Base-by-base conservation (phyloP, 2,797 vertebrate genomes). In the Propithecus deckenii region DNA sequence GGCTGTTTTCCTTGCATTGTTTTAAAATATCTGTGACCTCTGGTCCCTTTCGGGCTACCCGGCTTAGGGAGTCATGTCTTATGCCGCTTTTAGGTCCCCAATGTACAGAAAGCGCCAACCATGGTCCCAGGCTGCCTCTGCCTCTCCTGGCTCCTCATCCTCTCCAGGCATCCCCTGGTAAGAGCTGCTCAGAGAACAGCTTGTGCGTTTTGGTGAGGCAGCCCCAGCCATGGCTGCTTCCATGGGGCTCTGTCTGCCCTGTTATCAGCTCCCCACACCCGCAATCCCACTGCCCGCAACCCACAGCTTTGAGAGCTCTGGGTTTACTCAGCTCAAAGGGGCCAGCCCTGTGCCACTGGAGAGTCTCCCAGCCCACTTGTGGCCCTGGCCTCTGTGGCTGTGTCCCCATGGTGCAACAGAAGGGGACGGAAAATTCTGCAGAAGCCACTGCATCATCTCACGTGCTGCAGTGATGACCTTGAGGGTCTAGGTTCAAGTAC, bases 1-100 rank as follows among this genome's bases (percentile, higher is more conserved):
- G 98, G 97, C 97, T 95, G 97, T 97, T 97, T 89, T 92, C 97
- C 96, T 93, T 96, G 98, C 98, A 98, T 98, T 98, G 97, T 98
- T 98, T 98, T 97, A 98, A 98, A 97, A 98, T 98, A 98, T 6
- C 76, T 94, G 91, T 71, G 95, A 96, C 97, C 97, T 97, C 98
- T 97, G 97, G 95, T 94, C 98, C 96, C 96, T 98, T 96, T 96
- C 96, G 87, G 90, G 96, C 81, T 7, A 97, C 63, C 86, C 87
- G 84, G 94, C 92, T 95, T 84, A 94, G 96, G 81, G 96, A 96
- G 94, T 98, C 97, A 83, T 0, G 1, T 97, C 98, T 98, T 97
- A 95, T 97, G 81, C 89, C 55, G 63, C 96, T 89, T 96, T 92
- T 92, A 97, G 71, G 74, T 94, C 95, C 69, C 61, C 63, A 69